Conservation (phyloP, 2,888 invertebrate genomes). For the Crioceris asparagi region DNA sequence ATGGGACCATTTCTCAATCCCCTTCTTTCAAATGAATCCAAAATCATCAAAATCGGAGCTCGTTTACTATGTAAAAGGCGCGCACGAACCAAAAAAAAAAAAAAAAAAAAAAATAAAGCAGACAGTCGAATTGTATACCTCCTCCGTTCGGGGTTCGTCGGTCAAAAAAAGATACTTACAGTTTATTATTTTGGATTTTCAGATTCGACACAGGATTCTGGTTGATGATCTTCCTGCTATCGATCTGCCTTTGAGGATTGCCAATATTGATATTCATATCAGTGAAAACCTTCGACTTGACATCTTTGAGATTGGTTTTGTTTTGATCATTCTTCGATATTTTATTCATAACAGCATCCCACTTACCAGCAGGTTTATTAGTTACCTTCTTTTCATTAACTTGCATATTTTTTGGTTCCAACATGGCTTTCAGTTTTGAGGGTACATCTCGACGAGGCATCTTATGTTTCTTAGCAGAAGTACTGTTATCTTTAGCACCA, state of each 20-base stretch:
- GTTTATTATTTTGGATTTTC: slow-evolving; percentile 28
- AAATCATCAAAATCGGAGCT: no score
- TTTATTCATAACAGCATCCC: slow-evolving; percentile 78
- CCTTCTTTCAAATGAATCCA: no score
- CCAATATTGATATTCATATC: slow-evolving; percentile 19
- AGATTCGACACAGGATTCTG: slow-evolving; percentile 19
- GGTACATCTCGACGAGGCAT: slow-evolving; percentile 68
- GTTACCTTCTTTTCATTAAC: slow-evolving; percentile 41
- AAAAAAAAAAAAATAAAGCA: no score
- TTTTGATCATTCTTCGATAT: slow-evolving; percentile 63
- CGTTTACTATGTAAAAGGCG: no score
- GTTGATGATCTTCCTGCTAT: slow-evolving; percentile 16
- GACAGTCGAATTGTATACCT: no score
- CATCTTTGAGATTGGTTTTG: slow-evolving; percentile 68
- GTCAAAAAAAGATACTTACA: slow-evolving; percentile 27
- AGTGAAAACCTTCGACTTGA: slow-evolving; percentile 64
- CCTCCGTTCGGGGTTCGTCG: no score
- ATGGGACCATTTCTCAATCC: no score
- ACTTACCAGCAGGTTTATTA: slow-evolving; percentile 55
- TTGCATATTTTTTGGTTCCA: slow-evolving; percentile 43
- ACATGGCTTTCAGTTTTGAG: slow-evolving; percentile 65
- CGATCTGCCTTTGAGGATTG: slow-evolving; percentile 9
- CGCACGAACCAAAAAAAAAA: no score
- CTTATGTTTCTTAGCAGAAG: slow-evolving; percentile 61
- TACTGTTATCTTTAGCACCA: slow-evolving; percentile 38